Base-by-base conservation (phyloP, 30 jellyfish, hydroid and myxozoan species). In the Chrysaora quinquecirrha region DNA sequence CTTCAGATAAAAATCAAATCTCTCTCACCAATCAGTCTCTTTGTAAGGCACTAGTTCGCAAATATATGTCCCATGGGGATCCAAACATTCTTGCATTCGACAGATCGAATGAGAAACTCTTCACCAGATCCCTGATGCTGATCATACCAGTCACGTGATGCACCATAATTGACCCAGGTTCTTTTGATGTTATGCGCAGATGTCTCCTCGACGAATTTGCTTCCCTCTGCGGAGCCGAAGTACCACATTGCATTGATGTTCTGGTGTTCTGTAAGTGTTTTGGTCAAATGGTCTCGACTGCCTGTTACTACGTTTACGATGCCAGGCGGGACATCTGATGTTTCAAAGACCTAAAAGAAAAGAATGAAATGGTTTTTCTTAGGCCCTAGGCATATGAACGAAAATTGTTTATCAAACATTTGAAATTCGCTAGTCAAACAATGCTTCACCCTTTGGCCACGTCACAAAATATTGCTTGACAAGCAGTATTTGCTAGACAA, bases 91-190 rank as follows among this genome's bases (percentile, higher is more conserved):
- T 93, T 93, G 63, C 95, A 82, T 35, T 93, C 98, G 0, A 93
- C 98, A 47, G 98, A 87, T 33, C 96, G 89, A 52, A 93, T 71
- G 32, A 93, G 71, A 70, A 93, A 93, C 69, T 93, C 98, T 52
- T 93, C 98, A 38, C 98, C 96, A 33, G 94, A 86, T 19, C 98
- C 98, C 73, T 93, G 98, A 34, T 85, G 86, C 35, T 73, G 68
- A 76, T 82, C 94, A 34, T 23, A 46, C 98, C 98, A 93, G 35
- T 93, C 98, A 72, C 98, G 96, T 76, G 96, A 50, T 23, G 48
- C 85, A n/a, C 98, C 98, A 63, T 93, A 93, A 56, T 93, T 87
- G 69, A 93, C 98, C 98, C 98, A 93, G 0, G 97, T 87, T 9
- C 98, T 84, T 63, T 93, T 93, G 82, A 93, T 88, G 68, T 87